A percentile compares a stretch with the other conserved stretches of the same genome.
Evolutionary conservation across 2,888 invertebrate species (phyloP).

Genomic region (Ctena decussata): DNA sequence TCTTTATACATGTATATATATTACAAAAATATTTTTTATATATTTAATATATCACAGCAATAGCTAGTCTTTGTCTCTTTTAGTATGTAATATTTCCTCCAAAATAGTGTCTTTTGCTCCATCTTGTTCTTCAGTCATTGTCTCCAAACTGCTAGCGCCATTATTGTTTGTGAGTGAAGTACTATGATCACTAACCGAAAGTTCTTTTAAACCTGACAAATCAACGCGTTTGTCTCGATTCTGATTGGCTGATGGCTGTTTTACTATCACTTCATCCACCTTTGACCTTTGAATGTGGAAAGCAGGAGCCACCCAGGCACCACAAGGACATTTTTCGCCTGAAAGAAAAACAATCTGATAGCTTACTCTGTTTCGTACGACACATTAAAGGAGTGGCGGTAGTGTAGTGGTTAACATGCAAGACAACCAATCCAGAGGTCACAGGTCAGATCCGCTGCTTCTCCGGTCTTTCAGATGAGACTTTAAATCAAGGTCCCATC

Average conservation of each 20-base stretch:
- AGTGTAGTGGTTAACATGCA: too few species aligned
- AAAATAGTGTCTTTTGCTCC: not conserved
- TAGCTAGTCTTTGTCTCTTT: not conserved
- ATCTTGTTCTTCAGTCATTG: not conserved
- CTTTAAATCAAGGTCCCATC: too few species aligned
- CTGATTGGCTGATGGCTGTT: slow-evolving; percentile 9
- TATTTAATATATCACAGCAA: too few species aligned
- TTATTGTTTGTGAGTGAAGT: not conserved
- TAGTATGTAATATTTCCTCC: not conserved
- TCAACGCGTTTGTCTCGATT: not conserved
- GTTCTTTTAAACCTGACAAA: not conserved
- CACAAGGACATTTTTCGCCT: slow-evolving; percentile 96
- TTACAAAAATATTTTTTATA: too few species aligned
- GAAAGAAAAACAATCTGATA: too few species aligned
- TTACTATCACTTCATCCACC: slow-evolving; percentile 93
- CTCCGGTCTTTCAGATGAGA: too few species aligned
- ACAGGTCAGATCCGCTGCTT: too few species aligned
- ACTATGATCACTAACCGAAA: not conserved
- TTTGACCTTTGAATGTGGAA: slow-evolving; percentile 97
- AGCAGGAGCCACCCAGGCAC: slow-evolving; percentile 95
- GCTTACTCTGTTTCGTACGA: too few species aligned
- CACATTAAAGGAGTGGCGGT: too few species aligned
- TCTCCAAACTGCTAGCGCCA: not conserved
- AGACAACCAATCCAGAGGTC: too few species aligned
- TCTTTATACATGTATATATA: too few species aligned